Conservation (phyloP, 2,113 vertebrate species). For the Saccopteryx bilineata region DNA sequence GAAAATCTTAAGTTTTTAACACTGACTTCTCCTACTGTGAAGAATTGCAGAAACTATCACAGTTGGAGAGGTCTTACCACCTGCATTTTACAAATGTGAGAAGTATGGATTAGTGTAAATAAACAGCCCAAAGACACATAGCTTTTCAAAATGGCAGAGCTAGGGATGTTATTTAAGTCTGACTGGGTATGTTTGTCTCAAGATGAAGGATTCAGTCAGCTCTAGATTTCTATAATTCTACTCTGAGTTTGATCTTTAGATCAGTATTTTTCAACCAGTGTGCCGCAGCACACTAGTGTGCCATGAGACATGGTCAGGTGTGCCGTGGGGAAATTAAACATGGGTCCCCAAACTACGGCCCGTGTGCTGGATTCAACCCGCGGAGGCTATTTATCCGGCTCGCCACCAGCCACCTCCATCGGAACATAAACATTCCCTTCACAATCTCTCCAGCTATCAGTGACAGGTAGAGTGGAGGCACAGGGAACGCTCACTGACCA, state of each 20-base stretch:
- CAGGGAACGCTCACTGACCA: too few relatives aligned
- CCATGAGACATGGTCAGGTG: too few relatives aligned
- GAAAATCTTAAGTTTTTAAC: constrained; percentile 21
- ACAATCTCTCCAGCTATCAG: too few relatives aligned
- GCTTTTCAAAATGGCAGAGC: neutral
- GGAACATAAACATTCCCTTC: too few relatives aligned
- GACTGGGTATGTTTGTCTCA: neutral
- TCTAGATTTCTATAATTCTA: constrained; percentile 1
- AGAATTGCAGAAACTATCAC: neutral
- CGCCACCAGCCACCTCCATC: too few relatives aligned
- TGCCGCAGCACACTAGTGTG: too few relatives aligned
- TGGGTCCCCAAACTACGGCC: too few relatives aligned
- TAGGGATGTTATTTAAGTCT: neutral
- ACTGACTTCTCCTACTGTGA: constrained; percentile 3
- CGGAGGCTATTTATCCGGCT: too few relatives aligned
- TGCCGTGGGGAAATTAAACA: too few relatives aligned
- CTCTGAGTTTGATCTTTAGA: constrained; percentile 28
- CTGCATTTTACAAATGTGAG: constrained; percentile 25
- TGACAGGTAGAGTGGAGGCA: too few relatives aligned
- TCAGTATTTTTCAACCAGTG: neutral
- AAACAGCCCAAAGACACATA: neutral
- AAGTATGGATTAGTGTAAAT: neutral
- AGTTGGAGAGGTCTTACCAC: neutral
- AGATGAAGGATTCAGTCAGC: neutral
- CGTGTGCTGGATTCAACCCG: too few relatives aligned